Conservation (phyloP, 2,113 vertebrate genomes). For the Scolopax mira region DNA sequence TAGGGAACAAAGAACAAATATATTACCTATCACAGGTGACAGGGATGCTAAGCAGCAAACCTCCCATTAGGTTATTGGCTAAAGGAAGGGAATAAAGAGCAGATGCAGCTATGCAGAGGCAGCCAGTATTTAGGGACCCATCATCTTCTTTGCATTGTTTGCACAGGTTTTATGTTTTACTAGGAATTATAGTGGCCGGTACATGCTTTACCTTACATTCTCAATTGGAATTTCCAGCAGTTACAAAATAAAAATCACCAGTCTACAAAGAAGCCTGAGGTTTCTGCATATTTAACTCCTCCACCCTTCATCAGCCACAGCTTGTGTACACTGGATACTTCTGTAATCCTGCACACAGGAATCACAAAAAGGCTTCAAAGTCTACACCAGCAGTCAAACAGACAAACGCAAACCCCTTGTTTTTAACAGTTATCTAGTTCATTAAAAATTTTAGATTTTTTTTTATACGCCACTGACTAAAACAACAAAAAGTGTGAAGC, state of each 20-base stretch:
- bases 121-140: not conserved
- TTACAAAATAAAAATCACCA: not conserved
- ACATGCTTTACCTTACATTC: not conserved
- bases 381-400: not conserved
- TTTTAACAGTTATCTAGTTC: not conserved
- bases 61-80: not conserved
- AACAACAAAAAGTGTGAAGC: not conserved
- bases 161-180: conserved; percentile 28
- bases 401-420: not conserved
- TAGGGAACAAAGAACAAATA: conserved; percentile 47
- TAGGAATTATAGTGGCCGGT: not conserved
- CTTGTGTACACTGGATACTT: not conserved
- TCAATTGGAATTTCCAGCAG: not conserved
- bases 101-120: not conserved
- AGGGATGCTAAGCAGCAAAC: conserved; percentile 29
- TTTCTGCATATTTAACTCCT: not conserved
- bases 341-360: not conserved
- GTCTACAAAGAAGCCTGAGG: not conserved
- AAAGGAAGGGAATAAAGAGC: not conserved
- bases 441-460: not conserved
- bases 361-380: conserved; percentile 4
- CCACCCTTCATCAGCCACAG: not conserved
- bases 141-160: conserved; percentile 5
- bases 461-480: not conserved
- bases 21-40: conserved; percentile 58